These are phyloP conservation scores for Plumapathes pennacea DNA, from an alignment of 92 coral and sea anemone species.

Conservation along the genomic window DNA sequence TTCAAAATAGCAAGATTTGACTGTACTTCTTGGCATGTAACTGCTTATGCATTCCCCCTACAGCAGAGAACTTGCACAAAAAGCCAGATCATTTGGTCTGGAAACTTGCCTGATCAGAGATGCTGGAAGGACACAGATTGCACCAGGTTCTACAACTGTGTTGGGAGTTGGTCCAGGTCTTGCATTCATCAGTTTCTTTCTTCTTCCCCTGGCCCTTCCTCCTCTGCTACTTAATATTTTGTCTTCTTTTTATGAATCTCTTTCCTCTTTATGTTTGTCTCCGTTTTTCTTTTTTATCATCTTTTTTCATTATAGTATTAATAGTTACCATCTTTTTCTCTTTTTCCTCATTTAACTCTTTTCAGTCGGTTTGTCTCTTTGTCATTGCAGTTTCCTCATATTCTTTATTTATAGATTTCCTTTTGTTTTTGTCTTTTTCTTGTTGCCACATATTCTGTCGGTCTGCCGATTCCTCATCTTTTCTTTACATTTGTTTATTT, in stretches of 20 bases:
- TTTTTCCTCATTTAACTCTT: background rate
- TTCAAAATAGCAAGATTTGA: too few relatives aligned
- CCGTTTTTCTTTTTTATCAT: background rate
- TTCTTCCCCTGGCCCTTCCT: too few relatives aligned
- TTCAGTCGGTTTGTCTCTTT: too few relatives aligned
- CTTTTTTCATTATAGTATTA: background rate
- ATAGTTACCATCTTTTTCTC: background rate
- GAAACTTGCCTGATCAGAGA: slow-evolving; percentile 94
- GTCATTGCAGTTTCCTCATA: too few relatives aligned
- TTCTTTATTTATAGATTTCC: too few relatives aligned
- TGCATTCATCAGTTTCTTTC: background rate
- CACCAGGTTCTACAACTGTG: slow-evolving; percentile 98
- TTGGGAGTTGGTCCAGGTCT: slow-evolving; percentile 98
- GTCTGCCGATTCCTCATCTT: too few relatives aligned
- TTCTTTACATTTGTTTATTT: too few relatives aligned
- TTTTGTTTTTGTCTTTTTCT: too few relatives aligned
- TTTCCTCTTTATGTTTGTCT: background rate
- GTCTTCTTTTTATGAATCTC: background rate
- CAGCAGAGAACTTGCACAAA: slow-evolving; percentile 62
- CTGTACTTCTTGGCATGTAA: too few relatives aligned
- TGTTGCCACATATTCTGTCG: too few relatives aligned
- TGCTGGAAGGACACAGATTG: slow-evolving; percentile 98
- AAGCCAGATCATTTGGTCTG: slow-evolving; percentile 72
- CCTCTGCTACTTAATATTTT: background rate
- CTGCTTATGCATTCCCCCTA: too few relatives aligned